Evolutionary conservation across 2,888 invertebrate genomes (phyloP).

Genomic region (Protodeltote pygarga): DNA sequence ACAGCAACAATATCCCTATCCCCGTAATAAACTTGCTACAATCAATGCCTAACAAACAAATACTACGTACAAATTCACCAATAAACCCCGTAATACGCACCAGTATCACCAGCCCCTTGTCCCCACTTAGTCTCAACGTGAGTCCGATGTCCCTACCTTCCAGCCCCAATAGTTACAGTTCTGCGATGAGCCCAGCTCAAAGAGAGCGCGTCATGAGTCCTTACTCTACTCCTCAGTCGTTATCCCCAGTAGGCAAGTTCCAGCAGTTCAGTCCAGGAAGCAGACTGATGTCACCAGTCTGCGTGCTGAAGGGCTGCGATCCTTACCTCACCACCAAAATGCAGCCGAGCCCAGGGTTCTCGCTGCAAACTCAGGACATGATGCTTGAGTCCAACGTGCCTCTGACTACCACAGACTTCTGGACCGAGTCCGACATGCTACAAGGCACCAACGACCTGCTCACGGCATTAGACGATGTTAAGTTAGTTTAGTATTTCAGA

Average conservation of each 20-base stretch:
- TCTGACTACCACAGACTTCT: slow-evolving; percentile 69
- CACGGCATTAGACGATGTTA: slow-evolving; percentile 79
- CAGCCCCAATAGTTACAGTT: slow-evolving; percentile 75
- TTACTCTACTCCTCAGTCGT: slow-evolving; percentile 74
- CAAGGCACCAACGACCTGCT: slow-evolving; percentile 73
- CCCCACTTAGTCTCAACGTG: slow-evolving; percentile 74
- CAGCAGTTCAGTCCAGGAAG: slow-evolving; percentile 69
- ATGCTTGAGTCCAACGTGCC: slow-evolving; percentile 67
- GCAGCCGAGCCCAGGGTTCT: slow-evolving; percentile 74
- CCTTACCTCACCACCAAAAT: slow-evolving; percentile 78
- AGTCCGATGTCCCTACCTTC: slow-evolving; percentile 75
- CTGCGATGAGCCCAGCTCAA: slow-evolving; percentile 74
- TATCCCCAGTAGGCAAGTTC: slow-evolving; percentile 74
- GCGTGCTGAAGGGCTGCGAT: slow-evolving; percentile 71
- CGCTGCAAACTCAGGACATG: slow-evolving; percentile 65
- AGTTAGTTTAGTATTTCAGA: slow-evolving; percentile 61
- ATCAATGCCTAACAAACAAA: slow-evolving; percentile 57
- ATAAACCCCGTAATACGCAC: slow-evolving; percentile 50
- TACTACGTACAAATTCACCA: slow-evolving; percentile 56
- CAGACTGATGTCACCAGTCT: slow-evolving; percentile 66
- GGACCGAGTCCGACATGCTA: slow-evolving; percentile 74
- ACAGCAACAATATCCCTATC: slow-evolving; percentile 60
- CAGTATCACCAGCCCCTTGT: slow-evolving; percentile 64
- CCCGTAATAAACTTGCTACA: slow-evolving; percentile 74
- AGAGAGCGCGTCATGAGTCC: slow-evolving; percentile 72